These are phyloP conservation scores for Lepidostoma basale DNA, from an alignment of 1,140 invertebrate genomes.

Conservation along the genomic window DNA sequence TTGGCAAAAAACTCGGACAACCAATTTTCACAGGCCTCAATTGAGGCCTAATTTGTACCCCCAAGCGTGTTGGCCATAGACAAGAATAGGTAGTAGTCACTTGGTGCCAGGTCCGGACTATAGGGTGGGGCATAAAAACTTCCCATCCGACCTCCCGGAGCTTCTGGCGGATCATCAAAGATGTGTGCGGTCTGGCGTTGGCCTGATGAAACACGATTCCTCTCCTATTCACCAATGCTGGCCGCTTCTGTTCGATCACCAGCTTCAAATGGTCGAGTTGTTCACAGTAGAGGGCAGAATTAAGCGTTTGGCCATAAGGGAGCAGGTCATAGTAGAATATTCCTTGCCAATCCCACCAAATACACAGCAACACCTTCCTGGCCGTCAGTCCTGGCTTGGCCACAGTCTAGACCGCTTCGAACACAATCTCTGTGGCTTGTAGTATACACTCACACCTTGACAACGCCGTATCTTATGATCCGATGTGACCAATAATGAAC, in stretches of 20 bases:
- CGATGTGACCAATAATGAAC: no score
- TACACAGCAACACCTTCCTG: not conserved
- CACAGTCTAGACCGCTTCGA: no score
- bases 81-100: not conserved
- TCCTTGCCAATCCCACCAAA: no score
- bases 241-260: constrained; percentile 7
- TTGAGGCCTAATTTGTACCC: not conserved
- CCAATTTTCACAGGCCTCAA: constrained; percentile 6
- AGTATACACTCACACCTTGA: no score
- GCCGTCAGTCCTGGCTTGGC: not conserved
- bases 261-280: constrained; percentile 7
- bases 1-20: constrained; percentile 13
- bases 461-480: no score
- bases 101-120: not conserved
- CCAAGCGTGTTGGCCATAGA: not conserved
- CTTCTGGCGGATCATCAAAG: no score
- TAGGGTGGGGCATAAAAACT: not conserved
- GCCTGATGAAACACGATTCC: constrained; percentile 13
- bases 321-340: no score
- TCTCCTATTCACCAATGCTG: constrained; percentile 11
- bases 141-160: no score
- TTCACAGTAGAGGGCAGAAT: constrained; percentile 5
- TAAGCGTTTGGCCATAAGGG: no score
- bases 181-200: no score
- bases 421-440: no score